Base-by-base conservation (phyloP, 1,140 invertebrate species). In the Palaemon carinicauda region DNA sequence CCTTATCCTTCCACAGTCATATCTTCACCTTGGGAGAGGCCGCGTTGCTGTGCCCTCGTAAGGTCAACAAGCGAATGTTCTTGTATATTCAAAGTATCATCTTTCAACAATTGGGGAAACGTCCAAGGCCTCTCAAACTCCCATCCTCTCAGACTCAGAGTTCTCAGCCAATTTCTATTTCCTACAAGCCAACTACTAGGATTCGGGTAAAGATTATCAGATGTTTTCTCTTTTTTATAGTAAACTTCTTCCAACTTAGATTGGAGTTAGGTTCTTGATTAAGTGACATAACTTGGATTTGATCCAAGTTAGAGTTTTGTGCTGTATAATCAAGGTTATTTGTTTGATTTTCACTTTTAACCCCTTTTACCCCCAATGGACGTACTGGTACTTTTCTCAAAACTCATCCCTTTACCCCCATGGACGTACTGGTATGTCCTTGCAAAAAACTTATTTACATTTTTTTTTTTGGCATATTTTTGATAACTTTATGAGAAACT, bases 11-110 rank as follows among this genome's bases (percentile, higher is more conserved):
- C 52, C 29, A 51, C 87, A 89, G 89, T 24, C 80, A 85, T 27
- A 27, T 93, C 29, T 91, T 92, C 83, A 93, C 92, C 0, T 84
- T 93, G 53, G 93, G 92, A 54, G 92, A 93, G 88, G 90, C 92
- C 5, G 91, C 91, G 1, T 91, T 91, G 90, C 87, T 92, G 19
- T 92, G 91, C 88, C 92, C 92, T 0, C 89, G 90, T 0, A 90
- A 90, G 51, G 91, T 91, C 14, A 91, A 92, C 52, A 91, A 91
- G 77, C 89, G 91, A 17, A 89, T 91, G 21, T 91, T 91, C 69
- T 90, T 92, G 56, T 89, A 93, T 29, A 90, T 93, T 51, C 92
- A 93, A 89, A 92, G 92, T 87, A 90, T 90, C 52, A 89, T 90
- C 33, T 91, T 89, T 77, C 87, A 88, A 27, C 88, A 89, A 77